Evolutionary conservation across 2,113 vertebrate species (phyloP).

Genomic region (Heterotilapia buettikoferi): DNA sequence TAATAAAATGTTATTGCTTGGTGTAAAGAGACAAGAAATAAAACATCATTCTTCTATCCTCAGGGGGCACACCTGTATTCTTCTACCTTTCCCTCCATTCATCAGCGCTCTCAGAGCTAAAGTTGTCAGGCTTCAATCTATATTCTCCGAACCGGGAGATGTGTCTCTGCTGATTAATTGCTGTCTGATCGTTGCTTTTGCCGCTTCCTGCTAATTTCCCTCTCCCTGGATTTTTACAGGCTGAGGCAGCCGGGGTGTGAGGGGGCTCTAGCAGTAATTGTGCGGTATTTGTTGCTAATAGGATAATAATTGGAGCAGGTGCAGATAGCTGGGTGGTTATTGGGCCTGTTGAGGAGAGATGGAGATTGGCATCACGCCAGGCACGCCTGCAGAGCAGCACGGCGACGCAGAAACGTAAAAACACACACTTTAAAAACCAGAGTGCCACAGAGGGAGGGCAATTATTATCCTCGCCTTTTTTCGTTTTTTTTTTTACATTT

Average conservation of each 20-base stretch:
- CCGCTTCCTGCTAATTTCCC: slow-evolving; percentile 64
- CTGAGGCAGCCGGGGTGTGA: slow-evolving; percentile 48
- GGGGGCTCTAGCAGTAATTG: slow-evolving; percentile 71
- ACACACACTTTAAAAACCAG: slow-evolving; percentile 54
- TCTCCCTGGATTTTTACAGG: slow-evolving; percentile 50
- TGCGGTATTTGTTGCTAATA: slow-evolving; percentile 77
- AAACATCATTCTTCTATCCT: not conserved
- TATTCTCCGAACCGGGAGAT: slow-evolving; percentile 19
- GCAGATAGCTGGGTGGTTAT: slow-evolving; percentile 72
- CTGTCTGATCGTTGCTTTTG: slow-evolving; percentile 60
- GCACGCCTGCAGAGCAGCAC: slow-evolving; percentile 53
- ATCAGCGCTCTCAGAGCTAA: slow-evolving; percentile 34
- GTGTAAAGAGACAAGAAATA: not conserved
- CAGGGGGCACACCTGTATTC: not conserved
- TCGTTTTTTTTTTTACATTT: not conserved
- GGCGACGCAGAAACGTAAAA: slow-evolving; percentile 42
- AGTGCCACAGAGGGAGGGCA: slow-evolving; percentile 48
- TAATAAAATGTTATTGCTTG: not conserved
- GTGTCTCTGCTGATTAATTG: slow-evolving; percentile 67
- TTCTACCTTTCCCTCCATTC: not conserved
- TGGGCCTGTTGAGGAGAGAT: slow-evolving; percentile 65
- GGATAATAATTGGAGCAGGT: slow-evolving; percentile 81
- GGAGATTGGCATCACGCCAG: slow-evolving; percentile 64
- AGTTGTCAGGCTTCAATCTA: slow-evolving; percentile 41
- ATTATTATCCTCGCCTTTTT: slow-evolving; percentile 32